phyloP scores from a whole-genome alignment of 2,888 invertebrate species.

The Carcina quercana region DNA sequence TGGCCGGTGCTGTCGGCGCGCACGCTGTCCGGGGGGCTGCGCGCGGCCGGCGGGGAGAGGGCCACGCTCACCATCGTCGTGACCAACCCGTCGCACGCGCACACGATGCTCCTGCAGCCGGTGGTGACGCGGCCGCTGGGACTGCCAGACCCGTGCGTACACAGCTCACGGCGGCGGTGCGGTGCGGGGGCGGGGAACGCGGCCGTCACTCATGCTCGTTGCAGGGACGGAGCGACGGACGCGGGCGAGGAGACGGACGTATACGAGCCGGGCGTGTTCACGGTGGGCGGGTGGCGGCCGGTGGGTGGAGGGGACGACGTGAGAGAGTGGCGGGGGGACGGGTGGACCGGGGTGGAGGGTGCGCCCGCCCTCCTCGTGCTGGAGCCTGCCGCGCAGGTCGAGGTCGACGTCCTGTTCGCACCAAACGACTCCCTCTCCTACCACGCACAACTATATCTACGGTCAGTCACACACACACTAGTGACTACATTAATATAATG shows the following conservation, averaged over 20 bases:
- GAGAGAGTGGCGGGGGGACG: conserved; percentile 11
- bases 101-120: conserved; percentile 79
- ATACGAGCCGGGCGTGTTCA: background rate
- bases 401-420: conserved; percentile 60
- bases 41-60: conserved; percentile 30
- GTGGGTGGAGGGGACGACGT: conserved; percentile 13
- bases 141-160: background rate
- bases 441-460: conserved; percentile 67
- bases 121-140: conserved; percentile 15
- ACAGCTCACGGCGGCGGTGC: background rate
- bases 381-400: conserved; percentile 70
- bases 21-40: conserved; percentile 8
- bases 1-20: conserved; percentile 28
- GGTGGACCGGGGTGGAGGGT: conserved; percentile 8
- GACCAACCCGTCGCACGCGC: conserved; percentile 81
- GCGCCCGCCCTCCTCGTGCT: conserved; percentile 52
- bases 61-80: conserved; percentile 78
- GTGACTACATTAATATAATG: too few relatives aligned
- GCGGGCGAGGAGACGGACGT: too few relatives aligned
- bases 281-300: background rate
- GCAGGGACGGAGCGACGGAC: conserved; percentile 1
- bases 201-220: background rate
- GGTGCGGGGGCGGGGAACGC: background rate
- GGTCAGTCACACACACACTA: conserved; percentile 35
- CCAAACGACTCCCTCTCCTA: conserved; percentile 52